Evolutionary conservation across 2,888 invertebrate species (phyloP), one percentile per base, ranked within the genome.

Genomic region (Eupithecia subfuscata): DNA sequence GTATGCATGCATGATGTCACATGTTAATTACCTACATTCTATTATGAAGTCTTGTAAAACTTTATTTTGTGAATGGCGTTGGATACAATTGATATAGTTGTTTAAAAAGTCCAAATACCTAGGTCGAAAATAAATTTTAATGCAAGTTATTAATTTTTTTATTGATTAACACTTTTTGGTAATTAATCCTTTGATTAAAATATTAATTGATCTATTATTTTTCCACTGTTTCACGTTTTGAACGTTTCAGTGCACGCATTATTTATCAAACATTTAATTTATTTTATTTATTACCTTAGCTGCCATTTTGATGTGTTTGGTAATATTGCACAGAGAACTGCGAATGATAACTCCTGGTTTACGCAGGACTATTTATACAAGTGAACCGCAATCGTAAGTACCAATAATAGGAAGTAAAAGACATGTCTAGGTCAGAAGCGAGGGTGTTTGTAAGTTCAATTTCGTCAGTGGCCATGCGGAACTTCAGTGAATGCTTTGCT

Each of bases 391-490:
- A 86, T 89, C 87, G 84, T 90, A 90, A 83, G 83, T 84, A 87
- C 89, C 90, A 88, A 86, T 90, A 91, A 90, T 91, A 93, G 92
- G 93, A 94, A 94, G 91, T 92, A 90, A 91, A 84, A 89, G 90
- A 90, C 86, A 90, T 88, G 88, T 89, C 87, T 92, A 94, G 94
- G 94, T 92, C 94, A 91, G 85, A 80, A 73, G 79, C 81, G 89
- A 88, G 87, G 86, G 2, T 30, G 87, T 88, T 90, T 92, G 85
- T 90, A 86, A 90, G 88, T 90, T 89, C 86, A 89, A 88, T 90
- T 92, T 92, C 87, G 91, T 87, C 84, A 86, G 86, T 85, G 82
- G 83, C 84, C 86, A 92, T 88, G 91, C 93, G 93, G 93, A 93
- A 93, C 89, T 89, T 73, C 74, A 79, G 81, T 77, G 75, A 79